Base-by-base conservation (phyloP, 2,113 vertebrate genomes). In the Gymnogyps californianus region DNA sequence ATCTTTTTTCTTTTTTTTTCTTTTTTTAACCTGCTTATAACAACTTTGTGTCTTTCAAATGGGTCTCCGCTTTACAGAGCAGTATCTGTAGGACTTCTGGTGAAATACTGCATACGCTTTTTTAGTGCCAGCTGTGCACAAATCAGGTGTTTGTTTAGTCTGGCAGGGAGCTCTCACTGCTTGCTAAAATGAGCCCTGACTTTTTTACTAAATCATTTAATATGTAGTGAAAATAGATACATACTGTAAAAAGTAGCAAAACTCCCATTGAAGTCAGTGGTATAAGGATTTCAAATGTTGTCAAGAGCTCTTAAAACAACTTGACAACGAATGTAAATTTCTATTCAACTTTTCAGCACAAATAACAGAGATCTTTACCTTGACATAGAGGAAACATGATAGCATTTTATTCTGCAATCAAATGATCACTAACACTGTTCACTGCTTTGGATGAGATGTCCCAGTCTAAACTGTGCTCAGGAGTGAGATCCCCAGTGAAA, bases 401-500 rank as follows among this genome's bases (percentile, higher is more conserved):
- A 38, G 24, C 11, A 4, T 38, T 54, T n/a, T 51, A 13, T 52
- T 59, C 57, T 49, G 47, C 67, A 29, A 3, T 32, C 18, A 16
- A 2, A 15, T 3, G 22, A 24, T 57, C 20, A 0, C 36, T 26
- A 19, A 6, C 3, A 3, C 12, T 16, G 11, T 15, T 46, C 1
- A 0, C 36, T 51, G 3, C 36, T 26, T 16, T 19, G 54, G 69
- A 11, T 7, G 61, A 28, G 66, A 8, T 42, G 52, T 18, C n/a
- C 31, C 59, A 24, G 17, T 28, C 47, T n/a, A 4, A 42, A 6
- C 40, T 2, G 17, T 11, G 28, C 36, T 79, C 7, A 2, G 42
- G 24, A 42, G 38, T 3, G 1, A 26, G 16, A 31, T 5, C n/a
- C 29, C 31, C 38, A 17, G 6, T 2, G 14, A 49, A 36, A 51